Percentiles rank a stretch among this genome's conserved stretches.
These are phyloP conservation scores for Bicyclus anynana DNA, from an alignment of 1,140 invertebrate species.

Conservation along the genomic window DNA sequence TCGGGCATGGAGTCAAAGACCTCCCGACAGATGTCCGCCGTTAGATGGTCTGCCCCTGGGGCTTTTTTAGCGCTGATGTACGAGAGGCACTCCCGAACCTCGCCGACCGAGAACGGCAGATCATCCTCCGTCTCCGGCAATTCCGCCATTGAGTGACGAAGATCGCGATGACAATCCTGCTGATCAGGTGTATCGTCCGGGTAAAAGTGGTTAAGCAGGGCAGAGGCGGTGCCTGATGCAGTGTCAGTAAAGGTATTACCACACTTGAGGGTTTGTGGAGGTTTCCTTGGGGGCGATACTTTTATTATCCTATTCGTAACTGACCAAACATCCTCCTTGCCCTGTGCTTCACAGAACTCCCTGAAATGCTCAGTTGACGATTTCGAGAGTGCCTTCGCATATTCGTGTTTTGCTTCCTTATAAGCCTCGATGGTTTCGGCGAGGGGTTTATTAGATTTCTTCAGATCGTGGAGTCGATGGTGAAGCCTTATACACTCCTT, in stretches of 20 bases:
- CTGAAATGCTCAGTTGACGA: slow-evolving; percentile 22
- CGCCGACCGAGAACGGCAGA: slow-evolving; percentile 8
- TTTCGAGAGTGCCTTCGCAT: not conserved
- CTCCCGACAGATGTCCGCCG: slow-evolving; percentile 29
- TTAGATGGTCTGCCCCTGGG: slow-evolving; percentile 27
- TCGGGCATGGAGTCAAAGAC: slow-evolving; percentile 9
- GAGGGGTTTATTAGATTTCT: too few species aligned
- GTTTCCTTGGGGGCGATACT: not conserved
- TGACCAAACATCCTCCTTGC: slow-evolving; percentile 26
- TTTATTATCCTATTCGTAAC: slow-evolving; percentile 27
- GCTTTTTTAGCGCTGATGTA: slow-evolving; percentile 27
- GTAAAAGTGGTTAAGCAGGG: slow-evolving; percentile 21
- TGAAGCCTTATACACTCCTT: too few species aligned
- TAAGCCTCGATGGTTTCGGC: not conserved
- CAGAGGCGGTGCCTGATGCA: slow-evolving; percentile 16
- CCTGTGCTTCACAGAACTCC: slow-evolving; percentile 23
- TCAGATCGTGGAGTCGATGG: too few species aligned
- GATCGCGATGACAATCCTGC: not conserved
- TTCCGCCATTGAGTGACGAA: not conserved
- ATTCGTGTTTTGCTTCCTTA: slow-evolving; percentile 1
- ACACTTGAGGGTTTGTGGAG: slow-evolving; percentile 16
- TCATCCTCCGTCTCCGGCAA: not conserved
- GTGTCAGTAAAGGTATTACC: slow-evolving; percentile 9
- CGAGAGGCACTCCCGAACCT: slow-evolving; percentile 17
- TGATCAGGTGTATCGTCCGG: slow-evolving; percentile 24